Percentiles rank a stretch among this genome's conserved stretches.
Evolutionary conservation across 2,113 vertebrate genomes (phyloP).

Genomic region (Kryptolebias marmoratus): DNA sequence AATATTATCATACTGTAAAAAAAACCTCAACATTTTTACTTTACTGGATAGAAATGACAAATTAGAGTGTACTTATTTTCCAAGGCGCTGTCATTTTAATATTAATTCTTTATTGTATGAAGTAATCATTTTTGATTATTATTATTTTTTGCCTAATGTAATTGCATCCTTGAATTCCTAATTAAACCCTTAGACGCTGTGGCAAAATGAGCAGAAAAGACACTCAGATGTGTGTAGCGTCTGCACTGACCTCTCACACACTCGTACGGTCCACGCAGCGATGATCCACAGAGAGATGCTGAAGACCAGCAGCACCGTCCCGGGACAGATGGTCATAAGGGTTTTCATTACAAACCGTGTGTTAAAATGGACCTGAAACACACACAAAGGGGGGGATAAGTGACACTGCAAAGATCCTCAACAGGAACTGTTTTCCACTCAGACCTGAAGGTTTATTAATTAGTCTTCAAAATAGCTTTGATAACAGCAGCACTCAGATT

Average conservation of each 20-base stretch:
- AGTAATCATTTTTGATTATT: conserved; percentile 48
- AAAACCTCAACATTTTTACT: too few species aligned
- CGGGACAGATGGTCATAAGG: conserved; percentile 98
- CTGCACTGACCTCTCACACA: conserved; percentile 91
- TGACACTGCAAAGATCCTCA: conserved; percentile 12
- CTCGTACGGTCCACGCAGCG: conserved; percentile 96
- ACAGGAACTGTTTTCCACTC: conserved; percentile 7
- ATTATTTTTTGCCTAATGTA: conserved; percentile 46
- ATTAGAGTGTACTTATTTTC: too few species aligned
- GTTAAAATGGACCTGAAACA: conserved; percentile 98
- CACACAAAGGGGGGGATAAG: conserved; percentile 39
- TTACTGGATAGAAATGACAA: too few species aligned
- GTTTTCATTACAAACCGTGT: conserved; percentile 99
- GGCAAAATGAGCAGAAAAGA: background rate
- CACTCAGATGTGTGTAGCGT: conserved; percentile 56
- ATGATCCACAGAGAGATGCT: conserved; percentile 99
- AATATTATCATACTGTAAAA: too few species aligned
- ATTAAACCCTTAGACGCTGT: conserved; percentile 3
- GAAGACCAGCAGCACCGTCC: conserved; percentile 97
- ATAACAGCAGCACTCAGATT: conserved; percentile 21
- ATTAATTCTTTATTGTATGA: conserved; percentile 6
- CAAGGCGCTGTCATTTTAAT: background rate
- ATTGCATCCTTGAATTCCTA: conserved; percentile 25
- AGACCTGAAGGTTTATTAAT: conserved; percentile 47
- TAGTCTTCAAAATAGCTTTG: conserved; percentile 41